phyloP scores from a whole-genome alignment of 92 coral and sea anemone species.

The Pocillopora grandis region DNA sequence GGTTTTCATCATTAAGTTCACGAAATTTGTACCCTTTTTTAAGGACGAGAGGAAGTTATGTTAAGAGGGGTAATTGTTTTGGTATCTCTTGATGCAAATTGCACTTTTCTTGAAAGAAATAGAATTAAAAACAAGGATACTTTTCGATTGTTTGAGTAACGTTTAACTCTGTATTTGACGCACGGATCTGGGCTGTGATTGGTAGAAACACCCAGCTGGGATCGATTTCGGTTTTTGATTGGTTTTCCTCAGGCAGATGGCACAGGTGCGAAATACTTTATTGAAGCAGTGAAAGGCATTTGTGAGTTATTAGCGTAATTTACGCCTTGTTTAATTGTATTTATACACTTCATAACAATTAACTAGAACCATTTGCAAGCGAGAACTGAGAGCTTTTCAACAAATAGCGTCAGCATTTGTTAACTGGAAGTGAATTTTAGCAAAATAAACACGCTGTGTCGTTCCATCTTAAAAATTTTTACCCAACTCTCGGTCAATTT shows the following conservation, averaged over 20 bases:
- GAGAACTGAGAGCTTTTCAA: conserved; percentile 46
- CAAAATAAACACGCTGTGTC: conserved; percentile 49
- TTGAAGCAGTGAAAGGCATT: conserved; percentile 74
- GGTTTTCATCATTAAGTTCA: background rate
- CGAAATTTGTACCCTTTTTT: conserved; percentile 26
- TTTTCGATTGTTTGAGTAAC: conserved; percentile 77
- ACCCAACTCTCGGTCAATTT: too few species aligned
- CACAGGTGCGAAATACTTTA: conserved; percentile 70
- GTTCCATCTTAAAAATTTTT: background rate
- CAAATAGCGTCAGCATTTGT: conserved; percentile 61
- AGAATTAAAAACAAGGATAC: conserved; percentile 74
- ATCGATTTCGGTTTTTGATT: conserved; percentile 66
- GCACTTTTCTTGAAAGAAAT: conserved; percentile 61
- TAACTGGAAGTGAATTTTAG: conserved; percentile 44
- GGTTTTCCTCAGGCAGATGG: conserved; percentile 80
- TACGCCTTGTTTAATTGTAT: conserved; percentile 78
- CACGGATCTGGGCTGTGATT: conserved; percentile 53
- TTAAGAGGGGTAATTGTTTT: conserved; percentile 30
- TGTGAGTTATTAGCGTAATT: conserved; percentile 81
- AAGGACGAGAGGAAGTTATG: conserved; percentile 24
- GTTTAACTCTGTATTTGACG: conserved; percentile 64
- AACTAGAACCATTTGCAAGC: conserved; percentile 65
- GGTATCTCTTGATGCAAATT: conserved; percentile 47
- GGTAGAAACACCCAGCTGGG: conserved; percentile 76
- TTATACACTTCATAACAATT: conserved; percentile 88